Evolutionary conservation across 2,113 vertebrate genomes (phyloP), one percentile per base, ranked within the genome.

Genomic region (Climacteris rufus): DNA sequence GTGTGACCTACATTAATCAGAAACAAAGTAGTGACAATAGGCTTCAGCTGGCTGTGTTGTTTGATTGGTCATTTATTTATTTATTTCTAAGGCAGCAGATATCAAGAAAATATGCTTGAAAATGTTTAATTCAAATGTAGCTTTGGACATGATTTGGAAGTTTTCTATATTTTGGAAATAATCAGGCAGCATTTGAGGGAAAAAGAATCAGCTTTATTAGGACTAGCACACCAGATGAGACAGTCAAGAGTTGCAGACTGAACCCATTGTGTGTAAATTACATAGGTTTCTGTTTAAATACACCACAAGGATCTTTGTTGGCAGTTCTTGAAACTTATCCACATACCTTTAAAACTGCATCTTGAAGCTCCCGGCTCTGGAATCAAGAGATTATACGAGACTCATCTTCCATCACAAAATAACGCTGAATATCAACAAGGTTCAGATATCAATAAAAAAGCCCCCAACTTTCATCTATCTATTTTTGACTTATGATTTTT

Each of bases 1-100:
- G 56, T 70, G 85, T 86, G 75, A 86, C 82, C 92, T 90, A 70
- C 15, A 53, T 91, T 91, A 96, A 93, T 81, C 90, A 86, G 69
- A 93, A 52, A 44, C 44, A 90, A 94, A 88, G 68, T 24, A 71
- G 57, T 39, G 35, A 94, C 81, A 82, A 88, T 59, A 68, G 44
- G 60, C 56, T 93, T 88, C 60, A 74, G 59, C 39, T 83, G 71
- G 8, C 56, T 77, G 44, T 65, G 35, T 79, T 63, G 21, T 7
- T 78, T 69, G 28, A 18, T 69, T 77, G 37, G 22, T 28, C n/a
- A 56, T 77, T 56, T 59, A 68, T 90, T 79, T 86, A 50, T 90
- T 89, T 84, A 27, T 81, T 87, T 83, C 59, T 44, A 89, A 87
- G 44, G 47, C 50, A 65, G 10, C 17, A 75, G 15, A 13, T 84